Conservation (phyloP, 1,140 invertebrate genomes). For the Drosophila melanogaster region Release_6_plus_ISO1_MT NT_033779.5:2684001-2684500, state of each 20-base stretch:
- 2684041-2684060: slow-evolving; percentile 59
- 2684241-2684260: slow-evolving; percentile 1
- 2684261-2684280: slow-evolving; percentile 66
- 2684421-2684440: slow-evolving; percentile 82
- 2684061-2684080: slow-evolving; percentile 74
- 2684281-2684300: slow-evolving; percentile 70
- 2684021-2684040: slow-evolving; percentile 59
- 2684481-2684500: slow-evolving; percentile 18
- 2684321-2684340: slow-evolving; percentile 84
- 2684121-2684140: slow-evolving; percentile 36
- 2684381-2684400: slow-evolving; percentile 27
- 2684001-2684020: slow-evolving; percentile 42
- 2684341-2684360: slow-evolving; percentile 52
- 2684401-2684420: slow-evolving; percentile 75
- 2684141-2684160: slow-evolving; percentile 43
- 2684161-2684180: slow-evolving; percentile 33
- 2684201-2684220: slow-evolving; percentile 15
- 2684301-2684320: slow-evolving; percentile 83
- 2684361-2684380: background rate
- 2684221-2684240: slow-evolving; percentile 68
- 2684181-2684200: slow-evolving; percentile 21
- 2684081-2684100: slow-evolving; percentile 24
- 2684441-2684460: slow-evolving; percentile 59
- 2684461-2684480: slow-evolving; percentile 7
- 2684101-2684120: slow-evolving; percentile 26